Base-by-base conservation (phyloP, 2,113 vertebrate genomes). In the Loxodonta africana region DNA sequence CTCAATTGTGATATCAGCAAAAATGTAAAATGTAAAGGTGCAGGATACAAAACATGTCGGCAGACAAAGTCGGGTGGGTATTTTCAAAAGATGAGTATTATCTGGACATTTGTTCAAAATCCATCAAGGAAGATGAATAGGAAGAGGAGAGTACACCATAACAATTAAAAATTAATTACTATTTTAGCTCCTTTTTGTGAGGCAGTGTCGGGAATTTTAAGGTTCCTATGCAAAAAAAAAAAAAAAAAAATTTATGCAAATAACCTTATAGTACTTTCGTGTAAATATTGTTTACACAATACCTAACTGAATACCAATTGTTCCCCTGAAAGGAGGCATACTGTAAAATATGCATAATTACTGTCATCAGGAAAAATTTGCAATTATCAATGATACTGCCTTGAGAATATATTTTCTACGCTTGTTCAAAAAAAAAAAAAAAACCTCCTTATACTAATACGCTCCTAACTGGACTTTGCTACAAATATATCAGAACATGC, bases 401-500 rank as follows among this genome's bases (percentile, higher is more conserved):
- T 26, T 6, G 53, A 41, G 41, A 94, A 60, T 73, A 15, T 25
- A 30, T n/a, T 86, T 85, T 18, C 51, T 95, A 86, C n/a, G 14
- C 26, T 69, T 77, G 4, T 20, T 80, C 0, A 48, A 71, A 46
- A 23, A 14, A 23, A 5, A 48, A 71, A 44, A 20, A 14, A 23
- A 6, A 0, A 4, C 0, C 1, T 12, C 0, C n/a, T 41, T 73
- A 46, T 53, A 86, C 15, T 33, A 90, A 11, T 10, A 71, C 15
- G 2, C 65, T 90, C 53, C 12, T 76, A 88, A 67, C 37, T 37
- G 17, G 65, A 63, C 51, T 90, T 8, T 23, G 1, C 2, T 60
- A 93, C 89, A 77, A 12, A 97, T 83, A 93, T 0, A 90, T 95
- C 91, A 69, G 67, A 97, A 86, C 41, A 0, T 0, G 18, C 12